These are phyloP conservation scores for Panzeria rudis DNA, from an alignment of 2,888 invertebrate species.

Conservation along the genomic window DNA sequence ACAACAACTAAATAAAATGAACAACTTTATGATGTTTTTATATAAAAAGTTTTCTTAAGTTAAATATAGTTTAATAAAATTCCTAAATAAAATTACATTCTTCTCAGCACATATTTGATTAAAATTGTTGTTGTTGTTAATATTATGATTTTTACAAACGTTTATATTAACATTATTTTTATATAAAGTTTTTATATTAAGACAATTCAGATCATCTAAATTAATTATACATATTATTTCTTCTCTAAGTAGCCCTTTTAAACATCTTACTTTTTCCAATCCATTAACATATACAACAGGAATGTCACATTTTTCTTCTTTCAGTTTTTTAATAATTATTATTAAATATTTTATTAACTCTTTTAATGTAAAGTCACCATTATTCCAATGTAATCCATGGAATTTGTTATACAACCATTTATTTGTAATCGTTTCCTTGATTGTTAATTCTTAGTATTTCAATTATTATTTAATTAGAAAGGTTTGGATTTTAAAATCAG, in stretches of 20 bases:
- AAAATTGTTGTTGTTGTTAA: no score
- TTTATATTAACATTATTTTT: no score
- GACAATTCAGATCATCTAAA: constrained; percentile 6
- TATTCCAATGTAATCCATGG: constrained; percentile 3
- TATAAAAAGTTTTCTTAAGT: not conserved
- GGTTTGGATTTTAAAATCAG: not conserved
- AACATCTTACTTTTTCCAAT: no score
- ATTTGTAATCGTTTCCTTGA: no score
- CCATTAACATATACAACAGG: not conserved
- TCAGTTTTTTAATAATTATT: not conserved
- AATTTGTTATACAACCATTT: no score
- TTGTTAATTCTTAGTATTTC: not conserved
- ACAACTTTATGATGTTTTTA: not conserved
- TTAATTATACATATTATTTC: constrained; percentile 12
- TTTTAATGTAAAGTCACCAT: not conserved
- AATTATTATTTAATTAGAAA: not conserved
- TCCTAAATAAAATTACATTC: no score
- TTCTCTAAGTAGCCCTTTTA: no score
- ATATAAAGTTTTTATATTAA: constrained; percentile 8
- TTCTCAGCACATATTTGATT: no score
- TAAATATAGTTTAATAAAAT: constrained; percentile 3
- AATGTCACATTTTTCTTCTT: not conserved
- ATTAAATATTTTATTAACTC: not conserved
- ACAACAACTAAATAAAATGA: not conserved
- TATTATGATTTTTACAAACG: no score